Evolutionary conservation across 2,113 vertebrate genomes (phyloP).

Genomic region (Euleptes europaea): DNA sequence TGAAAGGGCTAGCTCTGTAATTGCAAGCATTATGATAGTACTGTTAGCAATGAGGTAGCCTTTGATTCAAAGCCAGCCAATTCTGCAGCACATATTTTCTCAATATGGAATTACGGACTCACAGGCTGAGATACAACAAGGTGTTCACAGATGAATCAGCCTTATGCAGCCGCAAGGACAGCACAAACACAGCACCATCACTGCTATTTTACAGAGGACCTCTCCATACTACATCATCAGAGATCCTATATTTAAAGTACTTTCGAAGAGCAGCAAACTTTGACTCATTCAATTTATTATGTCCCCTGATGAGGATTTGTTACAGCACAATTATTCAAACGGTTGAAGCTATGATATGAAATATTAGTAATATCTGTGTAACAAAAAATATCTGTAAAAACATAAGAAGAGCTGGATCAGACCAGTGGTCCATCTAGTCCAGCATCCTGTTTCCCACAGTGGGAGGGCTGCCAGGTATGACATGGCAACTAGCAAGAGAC

Average conservation of each 20-base stretch:
- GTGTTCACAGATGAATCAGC: background rate
- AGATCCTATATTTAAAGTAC: background rate
- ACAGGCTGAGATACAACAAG: background rate
- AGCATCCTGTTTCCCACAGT: too few relatives aligned
- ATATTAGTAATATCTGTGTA: too few relatives aligned
- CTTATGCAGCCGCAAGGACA: background rate
- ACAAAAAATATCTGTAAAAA: too few relatives aligned
- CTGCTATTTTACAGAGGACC: background rate
- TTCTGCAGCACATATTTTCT: background rate
- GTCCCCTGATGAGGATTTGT: background rate
- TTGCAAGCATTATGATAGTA: fast-evolving
- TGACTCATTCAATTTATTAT: background rate
- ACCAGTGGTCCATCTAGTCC: too few relatives aligned
- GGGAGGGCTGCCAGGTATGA: too few relatives aligned
- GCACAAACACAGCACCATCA: background rate
- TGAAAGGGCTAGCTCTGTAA: background rate
- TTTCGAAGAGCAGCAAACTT: too few relatives aligned
- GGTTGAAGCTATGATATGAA: too few relatives aligned
- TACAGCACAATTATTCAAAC: background rate
- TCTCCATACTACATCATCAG: background rate
- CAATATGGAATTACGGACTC: background rate
- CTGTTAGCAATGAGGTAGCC: background rate
- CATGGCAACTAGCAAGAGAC: too few relatives aligned
- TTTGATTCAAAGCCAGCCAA: slow-evolving; percentile 16
- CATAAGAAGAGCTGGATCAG: too few relatives aligned